A percentile compares a stretch with the other conserved stretches of the same genome.
These are phyloP conservation scores for Chrysina gloriosa DNA, from an alignment of 2,888 invertebrate species.

Conservation along the genomic window DNA sequence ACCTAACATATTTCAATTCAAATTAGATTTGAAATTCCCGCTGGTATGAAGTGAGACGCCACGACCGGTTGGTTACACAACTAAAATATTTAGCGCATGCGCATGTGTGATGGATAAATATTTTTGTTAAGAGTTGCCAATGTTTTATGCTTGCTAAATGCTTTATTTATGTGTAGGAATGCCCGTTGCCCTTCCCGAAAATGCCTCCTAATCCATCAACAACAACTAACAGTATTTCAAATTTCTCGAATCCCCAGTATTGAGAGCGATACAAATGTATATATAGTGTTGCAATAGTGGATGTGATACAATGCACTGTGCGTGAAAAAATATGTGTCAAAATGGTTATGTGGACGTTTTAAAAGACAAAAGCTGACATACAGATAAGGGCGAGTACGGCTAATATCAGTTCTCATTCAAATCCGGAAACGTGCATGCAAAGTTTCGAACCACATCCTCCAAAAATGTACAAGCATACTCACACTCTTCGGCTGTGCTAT, in stretches of 20 bases:
- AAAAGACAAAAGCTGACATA: conserved; percentile 17
- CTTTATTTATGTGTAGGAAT: conserved; percentile 18
- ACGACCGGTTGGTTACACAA: too few species aligned
- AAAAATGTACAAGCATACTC: not conserved
- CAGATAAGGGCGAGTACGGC: not conserved
- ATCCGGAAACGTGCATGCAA: not conserved
- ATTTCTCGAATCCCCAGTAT: not conserved
- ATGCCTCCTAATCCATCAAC: not conserved
- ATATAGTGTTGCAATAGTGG: conserved; percentile 31
- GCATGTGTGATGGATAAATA: conserved; percentile 19
- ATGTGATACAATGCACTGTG: conserved; percentile 29
- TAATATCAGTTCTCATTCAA: not conserved
- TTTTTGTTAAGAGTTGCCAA: too few species aligned
- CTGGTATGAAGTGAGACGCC: too few species aligned
- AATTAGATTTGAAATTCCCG: too few species aligned
- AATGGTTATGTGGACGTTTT: conserved; percentile 38
- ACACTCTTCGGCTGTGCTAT: not conserved
- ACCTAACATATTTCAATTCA: too few species aligned
- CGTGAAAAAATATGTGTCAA: conserved; percentile 33
- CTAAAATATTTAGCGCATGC: too few species aligned
- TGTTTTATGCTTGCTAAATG: conserved; percentile 21
- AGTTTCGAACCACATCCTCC: not conserved
- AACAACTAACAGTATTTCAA: not conserved
- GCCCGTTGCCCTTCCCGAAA: not conserved
- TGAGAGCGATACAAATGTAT: conserved; percentile 6